These are phyloP conservation scores for Corydoras maculifer DNA, from an alignment of 2,113 vertebrate genomes.

Conservation along the genomic window DNA sequence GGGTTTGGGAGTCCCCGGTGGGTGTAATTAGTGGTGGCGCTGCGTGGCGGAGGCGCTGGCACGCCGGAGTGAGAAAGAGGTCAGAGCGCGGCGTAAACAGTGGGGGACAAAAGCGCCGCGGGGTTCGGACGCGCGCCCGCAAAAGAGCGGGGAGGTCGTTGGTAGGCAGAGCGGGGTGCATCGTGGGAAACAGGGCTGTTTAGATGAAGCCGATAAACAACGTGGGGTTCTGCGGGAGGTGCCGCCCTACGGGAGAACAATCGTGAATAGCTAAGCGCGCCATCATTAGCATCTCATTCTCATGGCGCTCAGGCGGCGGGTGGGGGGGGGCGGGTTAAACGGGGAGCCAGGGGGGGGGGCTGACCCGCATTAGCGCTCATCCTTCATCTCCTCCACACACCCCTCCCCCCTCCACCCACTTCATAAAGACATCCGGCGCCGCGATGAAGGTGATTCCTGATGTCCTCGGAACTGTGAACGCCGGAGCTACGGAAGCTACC, in stretches of 20 bases:
- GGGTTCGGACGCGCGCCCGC: background rate
- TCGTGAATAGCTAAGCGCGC: slow-evolving; percentile 57
- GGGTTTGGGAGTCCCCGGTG: slow-evolving; percentile 52
- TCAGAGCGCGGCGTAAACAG: slow-evolving; percentile 35
- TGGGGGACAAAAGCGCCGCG: slow-evolving; percentile 7
- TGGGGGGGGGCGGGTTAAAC: background rate
- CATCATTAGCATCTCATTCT: slow-evolving; percentile 60
- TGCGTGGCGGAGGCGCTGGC: slow-evolving; percentile 56
- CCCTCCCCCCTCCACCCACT: too few species aligned
- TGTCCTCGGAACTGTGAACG: too few species aligned
- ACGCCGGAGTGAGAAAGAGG: slow-evolving; percentile 50
- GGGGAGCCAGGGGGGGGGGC: slow-evolving; percentile 9
- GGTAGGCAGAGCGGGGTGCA: slow-evolving; percentile 28
- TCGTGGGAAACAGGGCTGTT: slow-evolving; percentile 53
- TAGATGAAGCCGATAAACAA: slow-evolving; percentile 55
- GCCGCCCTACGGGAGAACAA: slow-evolving; percentile 50
- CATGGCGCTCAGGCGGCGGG: slow-evolving; percentile 10
- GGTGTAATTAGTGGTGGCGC: slow-evolving; percentile 61
- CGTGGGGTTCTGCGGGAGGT: slow-evolving; percentile 59
- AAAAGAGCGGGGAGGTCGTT: slow-evolving; percentile 15
- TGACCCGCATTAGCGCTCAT: background rate
- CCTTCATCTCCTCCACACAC: too few species aligned
- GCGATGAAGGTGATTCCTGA: too few species aligned
- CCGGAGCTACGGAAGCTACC: too few species aligned
- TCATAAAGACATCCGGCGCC: too few species aligned